Evolutionary conservation across 2,888 invertebrate genomes (phyloP), one percentile per base, ranked within the genome.

Genomic region (Trissoscelio sp.): DNA sequence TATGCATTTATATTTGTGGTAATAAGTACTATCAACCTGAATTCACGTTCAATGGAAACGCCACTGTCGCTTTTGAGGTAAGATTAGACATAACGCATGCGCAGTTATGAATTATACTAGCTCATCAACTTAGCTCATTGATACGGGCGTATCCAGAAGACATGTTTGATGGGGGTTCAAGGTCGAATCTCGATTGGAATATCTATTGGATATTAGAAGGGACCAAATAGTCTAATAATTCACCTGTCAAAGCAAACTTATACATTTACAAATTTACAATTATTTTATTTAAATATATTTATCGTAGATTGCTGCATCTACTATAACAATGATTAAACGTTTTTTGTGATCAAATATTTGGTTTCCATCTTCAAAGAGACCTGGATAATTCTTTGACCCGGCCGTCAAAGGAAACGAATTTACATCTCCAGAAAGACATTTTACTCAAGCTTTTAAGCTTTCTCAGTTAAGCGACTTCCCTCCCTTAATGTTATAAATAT

Each of bases 121-220:
- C 64, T 69, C 70, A 75, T 75, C 58, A 70, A 64, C 51, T 69
- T 67, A 42, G 69, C 53, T 69, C 77, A 77, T 77, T 77, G 77
- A 77, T 77, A 77, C 77, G 77, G 77, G 77, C 77, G 77, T 77
- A 69, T 77, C 77, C 77, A 62, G 55, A 69, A 77, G 44, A 62
- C 44, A 55, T 28, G 5, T 77, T 62, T 55, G 37, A 69, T 77
- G 55, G 34, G 55, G 69, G 62, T 69, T 77, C 77, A 77, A 77
- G 69, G 77, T 77, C 69, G 39, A 44, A 55, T 53, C 4, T 37
- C 28, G 9, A 6, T 73, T 31, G 39, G 3, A 53, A 9, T 0
- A n/a, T 1, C 22, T 0, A 22, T 44, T 37, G n/a, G 22, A 44
- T 6, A 28, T 28, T 5, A 39, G 28, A 67, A 46, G 18, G 0